A percentile compares a stretch with the other conserved stretches of the same genome.
Conservation (phyloP, 2,888 invertebrate genomes). For the Callyntrura sp. region DNA sequence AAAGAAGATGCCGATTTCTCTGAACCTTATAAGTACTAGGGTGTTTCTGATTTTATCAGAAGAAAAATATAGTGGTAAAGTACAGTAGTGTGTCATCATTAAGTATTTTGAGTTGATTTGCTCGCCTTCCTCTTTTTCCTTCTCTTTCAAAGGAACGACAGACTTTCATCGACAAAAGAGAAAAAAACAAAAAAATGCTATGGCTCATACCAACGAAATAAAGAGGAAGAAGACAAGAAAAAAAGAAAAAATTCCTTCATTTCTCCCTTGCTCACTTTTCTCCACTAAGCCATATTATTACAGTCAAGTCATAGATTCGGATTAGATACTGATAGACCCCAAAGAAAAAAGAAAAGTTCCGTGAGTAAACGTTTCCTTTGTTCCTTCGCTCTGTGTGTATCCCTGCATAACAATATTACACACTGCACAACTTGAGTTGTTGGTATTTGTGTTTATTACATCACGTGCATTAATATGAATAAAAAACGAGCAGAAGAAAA, state of each 20-base stretch:
- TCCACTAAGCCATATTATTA: constrained; percentile 60
- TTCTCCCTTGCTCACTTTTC: constrained; percentile 49
- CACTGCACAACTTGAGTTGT: background rate
- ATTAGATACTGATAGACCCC: constrained; percentile 53
- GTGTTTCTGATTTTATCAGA: background rate
- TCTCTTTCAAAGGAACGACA: background rate
- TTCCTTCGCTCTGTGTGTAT: background rate
- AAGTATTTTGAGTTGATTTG: constrained; percentile 48
- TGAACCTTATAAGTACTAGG: background rate
- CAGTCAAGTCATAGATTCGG: constrained; percentile 68
- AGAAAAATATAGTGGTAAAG: background rate
- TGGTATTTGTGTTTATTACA: constrained; percentile 18
- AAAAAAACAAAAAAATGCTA: background rate
- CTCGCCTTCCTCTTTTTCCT: background rate
- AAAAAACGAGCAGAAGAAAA: constrained; percentile 23
- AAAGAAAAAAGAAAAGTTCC: constrained; percentile 21
- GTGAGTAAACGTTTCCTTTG: background rate
- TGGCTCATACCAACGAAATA: constrained; percentile 1
- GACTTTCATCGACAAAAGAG: background rate
- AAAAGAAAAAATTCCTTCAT: constrained; percentile 61
- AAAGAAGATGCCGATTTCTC: background rate
- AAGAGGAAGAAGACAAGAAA: constrained; percentile 44
- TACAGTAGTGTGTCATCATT: constrained; percentile 41
- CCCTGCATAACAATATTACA: background rate
- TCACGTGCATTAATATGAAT: constrained; percentile 60